Conservation (phyloP, 2,888 invertebrate genomes). For the Eilema depressum region DNA sequence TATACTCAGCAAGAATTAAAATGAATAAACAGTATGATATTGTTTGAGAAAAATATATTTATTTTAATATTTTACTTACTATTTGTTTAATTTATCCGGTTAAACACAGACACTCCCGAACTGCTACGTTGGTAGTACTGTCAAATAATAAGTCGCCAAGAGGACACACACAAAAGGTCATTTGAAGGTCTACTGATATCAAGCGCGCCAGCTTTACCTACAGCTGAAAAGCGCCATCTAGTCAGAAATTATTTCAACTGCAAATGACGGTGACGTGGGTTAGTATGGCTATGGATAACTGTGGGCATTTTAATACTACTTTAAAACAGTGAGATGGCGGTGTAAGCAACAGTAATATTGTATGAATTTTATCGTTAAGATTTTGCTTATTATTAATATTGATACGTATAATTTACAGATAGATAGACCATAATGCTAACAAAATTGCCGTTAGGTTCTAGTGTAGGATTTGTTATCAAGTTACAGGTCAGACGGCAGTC, state of each 20-base stretch:
- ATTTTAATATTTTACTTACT: constrained; percentile 53
- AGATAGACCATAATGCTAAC: neutral
- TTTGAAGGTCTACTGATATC: constrained; percentile 82
- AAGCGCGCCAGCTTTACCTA: constrained; percentile 38
- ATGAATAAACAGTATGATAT: constrained; percentile 1
- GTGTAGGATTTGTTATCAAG: neutral
- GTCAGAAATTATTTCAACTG: neutral
- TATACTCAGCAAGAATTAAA: neutral
- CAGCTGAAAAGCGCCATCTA: constrained; percentile 38
- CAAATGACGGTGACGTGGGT: neutral
- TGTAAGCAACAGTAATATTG: neutral
- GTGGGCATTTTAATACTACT: neutral
- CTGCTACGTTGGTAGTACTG: constrained; percentile 75
- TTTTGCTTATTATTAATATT: neutral
- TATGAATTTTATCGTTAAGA: neutral
- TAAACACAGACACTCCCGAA: constrained; percentile 77
- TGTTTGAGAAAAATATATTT: neutral
- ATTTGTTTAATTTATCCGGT: constrained; percentile 53
- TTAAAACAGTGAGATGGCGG: neutral
- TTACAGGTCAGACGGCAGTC: neutral
- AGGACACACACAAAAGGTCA: constrained; percentile 81
- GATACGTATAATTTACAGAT: neutral
- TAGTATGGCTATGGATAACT: no score
- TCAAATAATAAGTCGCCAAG: constrained; percentile 71
- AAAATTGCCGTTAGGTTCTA: neutral